Evolutionary conservation across 1,140 invertebrate genomes (phyloP).

Genomic region (Lerema accius): DNA sequence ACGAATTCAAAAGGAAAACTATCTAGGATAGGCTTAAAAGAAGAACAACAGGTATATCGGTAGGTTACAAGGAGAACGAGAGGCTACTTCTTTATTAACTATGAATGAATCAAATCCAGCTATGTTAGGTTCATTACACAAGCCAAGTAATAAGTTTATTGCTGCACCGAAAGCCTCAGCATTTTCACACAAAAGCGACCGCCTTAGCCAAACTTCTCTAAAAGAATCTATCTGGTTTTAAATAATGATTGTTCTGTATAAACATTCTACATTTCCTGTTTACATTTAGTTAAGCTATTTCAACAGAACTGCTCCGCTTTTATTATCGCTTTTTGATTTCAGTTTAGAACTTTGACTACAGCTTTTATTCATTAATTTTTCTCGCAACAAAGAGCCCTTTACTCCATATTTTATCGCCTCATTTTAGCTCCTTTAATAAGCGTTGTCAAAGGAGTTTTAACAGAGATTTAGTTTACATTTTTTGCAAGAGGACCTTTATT

Average conservation of each 20-base stretch:
- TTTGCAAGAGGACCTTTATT: background rate
- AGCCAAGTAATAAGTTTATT: no score
- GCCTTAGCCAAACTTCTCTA: no score
- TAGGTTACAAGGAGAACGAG: no score
- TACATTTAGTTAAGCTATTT: conserved; percentile 15
- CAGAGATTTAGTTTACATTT: background rate
- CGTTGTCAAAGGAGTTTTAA: conserved; percentile 2
- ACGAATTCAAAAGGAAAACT: no score
- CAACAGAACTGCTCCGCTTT: background rate
- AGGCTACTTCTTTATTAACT: no score
- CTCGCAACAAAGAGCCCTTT: conserved; percentile 2
- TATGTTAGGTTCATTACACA: no score
- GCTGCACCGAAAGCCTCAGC: no score
- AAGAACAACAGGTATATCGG: no score
- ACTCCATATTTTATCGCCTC: conserved; percentile 1
- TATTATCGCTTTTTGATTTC: conserved; percentile 1
- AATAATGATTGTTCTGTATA: conserved; percentile 4
- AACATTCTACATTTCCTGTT: conserved; percentile 8
- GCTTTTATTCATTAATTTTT: conserved; percentile 5
- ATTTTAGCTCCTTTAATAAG: conserved; percentile 3
- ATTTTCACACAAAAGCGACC: no score
- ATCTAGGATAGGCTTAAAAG: no score
- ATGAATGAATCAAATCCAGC: no score
- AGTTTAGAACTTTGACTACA: background rate
- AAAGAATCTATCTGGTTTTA: no score